A percentile compares a stretch with the other conserved stretches of the same genome.
phyloP scores from a whole-genome alignment of 2,888 invertebrate genomes.

The Leptarthrus brevirostris region DNA sequence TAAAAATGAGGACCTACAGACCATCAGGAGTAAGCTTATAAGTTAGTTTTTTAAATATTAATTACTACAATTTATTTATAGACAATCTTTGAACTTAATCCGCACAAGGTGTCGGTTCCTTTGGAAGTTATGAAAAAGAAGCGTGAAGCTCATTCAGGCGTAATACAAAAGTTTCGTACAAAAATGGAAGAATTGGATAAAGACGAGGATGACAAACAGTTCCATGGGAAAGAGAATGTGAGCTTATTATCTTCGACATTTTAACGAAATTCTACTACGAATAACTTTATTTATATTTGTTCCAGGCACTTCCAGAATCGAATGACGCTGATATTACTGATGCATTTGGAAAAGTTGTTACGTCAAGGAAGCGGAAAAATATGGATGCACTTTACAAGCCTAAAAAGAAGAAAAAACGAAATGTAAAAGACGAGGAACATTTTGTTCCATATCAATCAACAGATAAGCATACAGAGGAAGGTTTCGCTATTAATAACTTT shows the following conservation, averaged over 20 bases:
- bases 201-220: conserved; percentile 58
- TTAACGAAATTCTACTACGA: background rate
- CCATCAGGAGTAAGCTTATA: conserved; percentile 62
- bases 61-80: conserved; percentile 65
- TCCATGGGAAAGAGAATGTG: background rate
- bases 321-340: conserved; percentile 70
- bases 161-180: conserved; percentile 66
- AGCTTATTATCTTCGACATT: too few species aligned
- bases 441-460: conserved; percentile 87
- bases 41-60: background rate
- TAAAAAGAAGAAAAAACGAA: conserved; percentile 68
- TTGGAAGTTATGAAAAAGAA: conserved; percentile 90
- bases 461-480: conserved; percentile 84
- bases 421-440: conserved; percentile 78
- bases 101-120: conserved; percentile 81
- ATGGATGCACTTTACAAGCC: conserved; percentile 71
- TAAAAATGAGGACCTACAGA: conserved; percentile 63
- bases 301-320: conserved; percentile 63
- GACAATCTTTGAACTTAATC: conserved; percentile 94
- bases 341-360: conserved; percentile 71
- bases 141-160: conserved; percentile 76
- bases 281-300: background rate
- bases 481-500: conserved; percentile 81
- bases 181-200: conserved; percentile 62
- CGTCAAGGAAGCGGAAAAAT: conserved; percentile 68